These are phyloP conservation scores for Sinodicranocentrus sp. DNA, from an alignment of 2,888 invertebrate genomes.

Conservation along the genomic window DNA sequence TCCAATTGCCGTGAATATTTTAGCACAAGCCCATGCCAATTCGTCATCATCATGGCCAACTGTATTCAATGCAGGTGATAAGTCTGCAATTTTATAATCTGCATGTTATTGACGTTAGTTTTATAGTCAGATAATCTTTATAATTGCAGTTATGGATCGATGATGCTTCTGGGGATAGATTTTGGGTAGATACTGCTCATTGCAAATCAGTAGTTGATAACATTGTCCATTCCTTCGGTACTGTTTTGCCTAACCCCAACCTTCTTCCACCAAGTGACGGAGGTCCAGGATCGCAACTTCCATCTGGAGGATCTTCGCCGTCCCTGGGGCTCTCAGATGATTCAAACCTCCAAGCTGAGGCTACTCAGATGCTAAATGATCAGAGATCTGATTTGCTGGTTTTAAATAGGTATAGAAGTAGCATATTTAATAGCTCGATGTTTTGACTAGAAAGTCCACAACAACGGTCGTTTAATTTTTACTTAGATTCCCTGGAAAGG, in stretches of 20 bases:
- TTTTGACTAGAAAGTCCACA: neutral
- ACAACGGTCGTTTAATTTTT: neutral
- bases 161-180: conserved; percentile 94
- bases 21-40: conserved; percentile 55
- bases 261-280: conserved; percentile 81
- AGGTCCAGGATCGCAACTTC: conserved; percentile 60
- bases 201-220: conserved; percentile 95
- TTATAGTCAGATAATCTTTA: no score
- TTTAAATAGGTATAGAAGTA: conserved; percentile 54
- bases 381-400: conserved; percentile 56
- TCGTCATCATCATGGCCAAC: conserved; percentile 59
- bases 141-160: conserved; percentile 89
- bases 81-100: conserved; percentile 25
- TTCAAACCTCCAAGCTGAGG: conserved; percentile 62
- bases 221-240: conserved; percentile 90
- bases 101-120: no score
- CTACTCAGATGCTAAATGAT: conserved; percentile 64
- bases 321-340: conserved; percentile 49
- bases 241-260: conserved; percentile 86
- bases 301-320: conserved; percentile 72
- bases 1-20: conserved; percentile 65
- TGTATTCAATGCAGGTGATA: no score
- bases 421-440: neutral
- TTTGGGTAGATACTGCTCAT: conserved; percentile 95
- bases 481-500: conserved; percentile 48